phyloP scores from a whole-genome alignment of 2,888 invertebrate species.

The Pristionchus entomophagus region DNA sequence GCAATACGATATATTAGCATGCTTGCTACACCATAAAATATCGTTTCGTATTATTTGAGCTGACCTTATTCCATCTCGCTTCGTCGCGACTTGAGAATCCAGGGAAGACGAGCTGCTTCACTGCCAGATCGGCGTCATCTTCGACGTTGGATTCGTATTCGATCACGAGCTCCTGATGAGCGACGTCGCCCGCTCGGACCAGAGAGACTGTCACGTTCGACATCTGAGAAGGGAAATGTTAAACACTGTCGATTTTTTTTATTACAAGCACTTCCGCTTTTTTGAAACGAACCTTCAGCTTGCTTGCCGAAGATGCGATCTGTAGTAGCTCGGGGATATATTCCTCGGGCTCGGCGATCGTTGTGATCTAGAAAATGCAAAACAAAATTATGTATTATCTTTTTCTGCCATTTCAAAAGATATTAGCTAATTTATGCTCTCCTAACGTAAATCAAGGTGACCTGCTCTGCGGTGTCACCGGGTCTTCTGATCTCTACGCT shows the following conservation, averaged over 20 bases:
- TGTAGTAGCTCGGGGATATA: conserved; percentile 64
- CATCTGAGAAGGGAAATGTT: conserved; percentile 37
- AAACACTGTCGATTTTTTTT: neutral
- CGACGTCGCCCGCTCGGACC: conserved; percentile 60
- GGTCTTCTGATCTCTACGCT: conserved; percentile 40
- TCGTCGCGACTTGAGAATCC: conserved; percentile 41
- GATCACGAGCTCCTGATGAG: conserved; percentile 66
- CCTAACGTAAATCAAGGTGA: no score
- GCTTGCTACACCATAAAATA: no score
- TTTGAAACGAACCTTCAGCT: conserved; percentile 55
- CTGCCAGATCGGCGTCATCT: conserved; percentile 49
- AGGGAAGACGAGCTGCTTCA: conserved; percentile 45
- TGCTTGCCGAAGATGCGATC: conserved; percentile 66
- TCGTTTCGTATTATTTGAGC: no score
- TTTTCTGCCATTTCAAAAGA: no score
- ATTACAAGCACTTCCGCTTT: neutral
- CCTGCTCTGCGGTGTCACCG: conserved; percentile 40
- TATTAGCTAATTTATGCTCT: no score
- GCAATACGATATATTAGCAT: neutral
- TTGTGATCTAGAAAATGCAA: conserved; percentile 53
- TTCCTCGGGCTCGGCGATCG: conserved; percentile 61
- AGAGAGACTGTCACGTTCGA: conserved; percentile 65
- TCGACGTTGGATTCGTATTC: conserved; percentile 64
- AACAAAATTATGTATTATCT: neutral
- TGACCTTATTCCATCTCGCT: conserved; percentile 45